phyloP scores from a whole-genome alignment of 2,797 vertebrate species.

The Arrhamphus sclerolepis region DNA sequence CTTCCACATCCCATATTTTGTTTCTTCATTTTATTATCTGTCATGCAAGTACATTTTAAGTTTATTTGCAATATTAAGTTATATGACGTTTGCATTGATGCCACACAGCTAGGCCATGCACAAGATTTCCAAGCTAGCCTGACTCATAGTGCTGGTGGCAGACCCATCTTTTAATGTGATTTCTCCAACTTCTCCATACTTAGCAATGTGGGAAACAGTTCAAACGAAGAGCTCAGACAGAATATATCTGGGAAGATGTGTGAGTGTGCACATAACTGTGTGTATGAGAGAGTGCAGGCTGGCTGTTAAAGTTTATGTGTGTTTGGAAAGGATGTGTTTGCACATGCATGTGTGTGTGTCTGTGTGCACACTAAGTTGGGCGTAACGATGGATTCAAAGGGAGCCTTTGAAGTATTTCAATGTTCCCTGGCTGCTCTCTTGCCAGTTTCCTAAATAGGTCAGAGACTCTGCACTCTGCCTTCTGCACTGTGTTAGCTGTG shows the following conservation, averaged over 20 bases:
- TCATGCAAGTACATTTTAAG: neutral
- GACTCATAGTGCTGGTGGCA: slow-evolving; percentile 76
- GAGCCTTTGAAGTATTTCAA: slow-evolving; percentile 85
- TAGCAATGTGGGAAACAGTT: slow-evolving; percentile 81
- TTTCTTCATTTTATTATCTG: neutral
- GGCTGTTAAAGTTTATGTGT: slow-evolving; percentile 68
- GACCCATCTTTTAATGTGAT: slow-evolving; percentile 75
- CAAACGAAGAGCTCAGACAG: slow-evolving; percentile 79
- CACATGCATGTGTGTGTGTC: slow-evolving; percentile 14
- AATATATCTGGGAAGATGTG: slow-evolving; percentile 66
- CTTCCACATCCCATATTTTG: neutral
- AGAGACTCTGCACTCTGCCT: slow-evolving; percentile 77
- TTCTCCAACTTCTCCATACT: slow-evolving; percentile 75
- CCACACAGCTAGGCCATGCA: slow-evolving; percentile 47
- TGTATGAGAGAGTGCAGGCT: slow-evolving; percentile 35
- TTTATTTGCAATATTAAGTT: slow-evolving; percentile 1
- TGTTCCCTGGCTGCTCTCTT: slow-evolving; percentile 82
- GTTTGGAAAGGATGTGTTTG: slow-evolving; percentile 34
- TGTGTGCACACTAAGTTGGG: slow-evolving; percentile 70
- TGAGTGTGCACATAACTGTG: slow-evolving; percentile 34
- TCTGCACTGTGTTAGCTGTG: slow-evolving; percentile 63
- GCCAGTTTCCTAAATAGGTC: slow-evolving; percentile 86
- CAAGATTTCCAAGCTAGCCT: slow-evolving; percentile 61
- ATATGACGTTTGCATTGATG: slow-evolving; percentile 18
- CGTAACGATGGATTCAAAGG: slow-evolving; percentile 80